Evolutionary conservation across 2,113 vertebrate genomes (phyloP).

Genomic region (Dolichotis patagonum): DNA sequence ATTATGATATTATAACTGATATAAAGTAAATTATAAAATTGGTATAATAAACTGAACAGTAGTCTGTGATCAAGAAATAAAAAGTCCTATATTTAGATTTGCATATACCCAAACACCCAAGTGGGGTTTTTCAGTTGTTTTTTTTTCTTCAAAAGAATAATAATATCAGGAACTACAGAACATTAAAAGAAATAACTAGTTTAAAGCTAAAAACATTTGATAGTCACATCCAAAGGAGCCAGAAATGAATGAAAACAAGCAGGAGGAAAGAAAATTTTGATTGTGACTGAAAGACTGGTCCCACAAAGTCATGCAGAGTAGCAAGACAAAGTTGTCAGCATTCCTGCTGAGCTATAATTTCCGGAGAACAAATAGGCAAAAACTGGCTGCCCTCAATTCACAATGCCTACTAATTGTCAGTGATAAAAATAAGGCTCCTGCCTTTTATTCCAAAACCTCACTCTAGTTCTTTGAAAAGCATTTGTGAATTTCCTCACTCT

Average conservation of each 20-base stretch:
- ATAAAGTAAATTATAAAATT: background rate
- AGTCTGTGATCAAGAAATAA: background rate
- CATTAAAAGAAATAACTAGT: slow-evolving; percentile 41
- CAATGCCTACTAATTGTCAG: slow-evolving; percentile 76
- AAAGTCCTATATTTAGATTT: background rate
- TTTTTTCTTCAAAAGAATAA: slow-evolving; percentile 28
- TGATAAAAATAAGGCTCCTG: slow-evolving; percentile 43
- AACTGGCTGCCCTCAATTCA: slow-evolving; percentile 58
- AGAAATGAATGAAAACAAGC: slow-evolving; percentile 57
- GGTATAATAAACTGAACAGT: background rate
- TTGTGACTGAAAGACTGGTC: slow-evolving; percentile 39
- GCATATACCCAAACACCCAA: background rate
- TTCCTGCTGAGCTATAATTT: slow-evolving; percentile 73
- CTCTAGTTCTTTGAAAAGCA: background rate
- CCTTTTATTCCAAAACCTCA: slow-evolving; percentile 51
- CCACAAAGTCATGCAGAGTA: slow-evolving; percentile 69
- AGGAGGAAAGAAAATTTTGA: slow-evolving; percentile 71
- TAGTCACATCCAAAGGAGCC: slow-evolving; percentile 49
- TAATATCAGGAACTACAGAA: background rate
- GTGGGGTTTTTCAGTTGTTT: background rate
- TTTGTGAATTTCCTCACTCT: slow-evolving; percentile 57
- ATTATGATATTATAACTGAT: background rate
- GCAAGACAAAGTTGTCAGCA: slow-evolving; percentile 36
- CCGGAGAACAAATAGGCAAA: slow-evolving; percentile 74
- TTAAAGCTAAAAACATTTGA: slow-evolving; percentile 48